Conservation (phyloP, 2,797 vertebrate species). For the Sebastes glaucus region DNA sequence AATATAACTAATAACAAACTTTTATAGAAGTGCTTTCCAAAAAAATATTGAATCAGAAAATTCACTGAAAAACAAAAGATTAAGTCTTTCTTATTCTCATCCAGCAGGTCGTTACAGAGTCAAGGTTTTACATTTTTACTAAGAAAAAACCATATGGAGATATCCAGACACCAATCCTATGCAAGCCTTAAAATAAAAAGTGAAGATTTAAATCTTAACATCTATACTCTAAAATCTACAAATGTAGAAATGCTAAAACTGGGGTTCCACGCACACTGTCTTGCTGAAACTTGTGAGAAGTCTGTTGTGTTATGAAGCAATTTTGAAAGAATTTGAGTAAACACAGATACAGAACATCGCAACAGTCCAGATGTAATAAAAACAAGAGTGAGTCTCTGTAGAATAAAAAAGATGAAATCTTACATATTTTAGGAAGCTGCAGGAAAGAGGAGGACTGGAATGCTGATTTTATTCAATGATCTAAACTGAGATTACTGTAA, state of each 20-base stretch:
- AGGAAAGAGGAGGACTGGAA: background rate
- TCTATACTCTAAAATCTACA: background rate
- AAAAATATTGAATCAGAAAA: background rate
- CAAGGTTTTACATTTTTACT: background rate
- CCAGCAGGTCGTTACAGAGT: no score
- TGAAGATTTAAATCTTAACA: background rate
- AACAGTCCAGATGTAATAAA: conserved; percentile 5
- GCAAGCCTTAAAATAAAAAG: background rate
- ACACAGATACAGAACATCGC: background rate
- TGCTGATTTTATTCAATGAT: background rate
- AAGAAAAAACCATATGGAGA: background rate
- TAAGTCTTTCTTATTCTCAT: background rate
- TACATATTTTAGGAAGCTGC: background rate
- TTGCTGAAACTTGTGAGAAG: background rate
- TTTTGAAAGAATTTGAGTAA: background rate
- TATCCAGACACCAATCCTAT: background rate
- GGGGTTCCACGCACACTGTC: background rate
- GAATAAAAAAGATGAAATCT: conserved; percentile 18
- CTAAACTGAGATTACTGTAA: background rate
- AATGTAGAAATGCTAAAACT: background rate
- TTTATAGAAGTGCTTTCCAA: background rate
- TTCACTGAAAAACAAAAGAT: background rate
- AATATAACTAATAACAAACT: background rate
- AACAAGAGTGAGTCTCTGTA: background rate
- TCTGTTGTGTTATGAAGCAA: background rate